Conservation (phyloP, 2,888 invertebrate genomes). For the Clusia tigrina region DNA sequence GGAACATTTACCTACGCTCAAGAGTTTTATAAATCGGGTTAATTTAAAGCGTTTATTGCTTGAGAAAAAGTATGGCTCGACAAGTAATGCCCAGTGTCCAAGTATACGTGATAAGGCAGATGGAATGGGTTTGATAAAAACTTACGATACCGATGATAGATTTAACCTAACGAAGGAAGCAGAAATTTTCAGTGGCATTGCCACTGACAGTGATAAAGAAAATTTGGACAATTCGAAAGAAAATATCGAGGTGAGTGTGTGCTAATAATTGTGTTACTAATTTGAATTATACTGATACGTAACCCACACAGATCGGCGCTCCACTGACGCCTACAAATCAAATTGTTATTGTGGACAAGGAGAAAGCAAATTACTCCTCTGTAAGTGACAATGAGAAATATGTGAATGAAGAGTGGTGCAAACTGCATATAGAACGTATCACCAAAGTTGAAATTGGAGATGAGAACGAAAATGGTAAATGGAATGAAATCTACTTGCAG, state of each 20-base stretch:
- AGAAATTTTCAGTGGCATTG: background rate
- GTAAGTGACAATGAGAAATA: background rate
- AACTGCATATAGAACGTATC: conserved; percentile 32
- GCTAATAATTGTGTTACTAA: no score
- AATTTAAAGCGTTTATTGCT: conserved; percentile 44
- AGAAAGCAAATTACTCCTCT: no score
- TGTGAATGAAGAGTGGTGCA: conserved; percentile 33
- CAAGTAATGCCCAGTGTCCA: conserved; percentile 29
- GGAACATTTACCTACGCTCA: conserved; percentile 43
- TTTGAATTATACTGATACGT: no score
- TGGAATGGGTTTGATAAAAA: background rate
- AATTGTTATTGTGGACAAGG: no score
- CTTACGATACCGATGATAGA: conserved; percentile 28
- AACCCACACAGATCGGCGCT: no score
- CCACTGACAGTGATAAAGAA: conserved; percentile 23
- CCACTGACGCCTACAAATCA: no score
- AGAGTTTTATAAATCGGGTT: conserved; percentile 36
- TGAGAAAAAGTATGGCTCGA: conserved; percentile 37
- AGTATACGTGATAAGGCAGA: conserved; percentile 29
- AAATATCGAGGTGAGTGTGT: conserved; percentile 30
- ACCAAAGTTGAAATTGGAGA: conserved; percentile 41
- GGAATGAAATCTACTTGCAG: conserved; percentile 41
- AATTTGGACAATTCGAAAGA: conserved; percentile 35
- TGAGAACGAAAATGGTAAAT: conserved; percentile 39
- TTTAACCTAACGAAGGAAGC: conserved; percentile 5